Evolutionary conservation across 2,888 invertebrate genomes (phyloP).

Genomic region (Agrotis segetum): DNA sequence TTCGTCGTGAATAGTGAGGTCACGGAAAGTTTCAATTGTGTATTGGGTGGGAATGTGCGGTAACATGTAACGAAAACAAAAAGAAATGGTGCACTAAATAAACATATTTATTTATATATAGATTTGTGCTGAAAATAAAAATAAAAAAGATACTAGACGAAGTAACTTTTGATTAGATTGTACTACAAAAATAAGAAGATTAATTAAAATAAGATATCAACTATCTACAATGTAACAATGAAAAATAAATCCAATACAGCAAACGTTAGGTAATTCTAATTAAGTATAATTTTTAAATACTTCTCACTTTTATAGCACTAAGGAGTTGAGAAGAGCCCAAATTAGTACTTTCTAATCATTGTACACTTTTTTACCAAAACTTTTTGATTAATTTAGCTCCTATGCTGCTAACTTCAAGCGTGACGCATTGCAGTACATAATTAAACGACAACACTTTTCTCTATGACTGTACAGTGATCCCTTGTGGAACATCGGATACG

Average conservation of each 20-base stretch:
- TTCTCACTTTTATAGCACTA: conserved; percentile 51
- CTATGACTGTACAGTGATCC: conserved; percentile 16
- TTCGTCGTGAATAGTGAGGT: conserved; percentile 73
- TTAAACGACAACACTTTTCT: conserved; percentile 2
- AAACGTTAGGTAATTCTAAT: too few relatives aligned
- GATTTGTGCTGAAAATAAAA: conserved; percentile 62
- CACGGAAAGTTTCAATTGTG: conserved; percentile 79
- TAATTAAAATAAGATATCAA: neutral
- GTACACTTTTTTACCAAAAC: too few relatives aligned
- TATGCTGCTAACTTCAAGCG: conserved; percentile 28
- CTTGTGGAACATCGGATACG: too few relatives aligned
- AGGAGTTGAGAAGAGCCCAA: conserved; percentile 53
- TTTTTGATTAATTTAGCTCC: neutral
- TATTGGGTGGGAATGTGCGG: conserved; percentile 89
- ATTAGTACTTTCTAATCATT: too few relatives aligned
- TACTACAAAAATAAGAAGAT: conserved; percentile 52
- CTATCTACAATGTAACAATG: neutral
- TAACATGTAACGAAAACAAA: conserved; percentile 90
- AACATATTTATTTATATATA: conserved; percentile 77
- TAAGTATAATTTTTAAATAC: conserved; percentile 2
- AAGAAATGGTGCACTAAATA: conserved; percentile 91
- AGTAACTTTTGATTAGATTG: conserved; percentile 5
- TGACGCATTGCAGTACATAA: conserved; percentile 26
- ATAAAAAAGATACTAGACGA: conserved; percentile 15
- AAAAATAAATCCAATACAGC: too few relatives aligned